Conservation (phyloP, 2,888 invertebrate genomes). For the Sinohyriopsis cumingii region DNA sequence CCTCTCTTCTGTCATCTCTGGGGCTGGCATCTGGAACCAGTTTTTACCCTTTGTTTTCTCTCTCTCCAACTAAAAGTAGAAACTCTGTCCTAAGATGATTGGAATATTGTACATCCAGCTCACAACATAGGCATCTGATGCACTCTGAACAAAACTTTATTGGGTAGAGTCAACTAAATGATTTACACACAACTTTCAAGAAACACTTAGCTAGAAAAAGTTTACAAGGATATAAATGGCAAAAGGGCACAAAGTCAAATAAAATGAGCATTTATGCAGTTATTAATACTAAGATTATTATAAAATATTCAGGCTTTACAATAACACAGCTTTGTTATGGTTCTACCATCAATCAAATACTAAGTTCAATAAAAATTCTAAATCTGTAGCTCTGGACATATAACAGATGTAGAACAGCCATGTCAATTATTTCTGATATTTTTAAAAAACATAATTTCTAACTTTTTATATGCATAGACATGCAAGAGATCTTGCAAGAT, state of each 20-base stretch:
- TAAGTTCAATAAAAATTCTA: too few relatives aligned
- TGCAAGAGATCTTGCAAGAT: too few relatives aligned
- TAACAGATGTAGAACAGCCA: too few relatives aligned
- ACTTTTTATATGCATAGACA: too few relatives aligned
- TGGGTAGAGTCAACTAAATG: not conserved
- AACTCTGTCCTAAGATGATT: not conserved
- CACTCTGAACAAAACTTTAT: not conserved
- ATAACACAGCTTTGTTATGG: too few relatives aligned
- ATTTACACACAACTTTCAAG: not conserved
- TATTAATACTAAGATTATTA: too few relatives aligned
- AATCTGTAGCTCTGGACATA: too few relatives aligned
- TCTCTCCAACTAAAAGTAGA: conserved; percentile 75
- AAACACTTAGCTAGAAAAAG: not conserved
- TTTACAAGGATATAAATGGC: not conserved
- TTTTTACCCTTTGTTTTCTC: conserved; percentile 86
- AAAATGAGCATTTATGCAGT: not conserved
- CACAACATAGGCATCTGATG: not conserved
- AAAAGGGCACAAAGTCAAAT: not conserved
- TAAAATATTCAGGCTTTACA: too few relatives aligned
- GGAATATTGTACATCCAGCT: not conserved
- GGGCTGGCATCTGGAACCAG: conserved; percentile 93
- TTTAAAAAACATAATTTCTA: too few relatives aligned
- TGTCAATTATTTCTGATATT: too few relatives aligned
- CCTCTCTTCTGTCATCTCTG: conserved; percentile 90
- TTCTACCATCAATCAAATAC: too few relatives aligned